Evolutionary conservation across 2,888 invertebrate genomes (phyloP), one percentile per base, ranked within the genome.

Genomic region (Mimachlamys varia): DNA sequence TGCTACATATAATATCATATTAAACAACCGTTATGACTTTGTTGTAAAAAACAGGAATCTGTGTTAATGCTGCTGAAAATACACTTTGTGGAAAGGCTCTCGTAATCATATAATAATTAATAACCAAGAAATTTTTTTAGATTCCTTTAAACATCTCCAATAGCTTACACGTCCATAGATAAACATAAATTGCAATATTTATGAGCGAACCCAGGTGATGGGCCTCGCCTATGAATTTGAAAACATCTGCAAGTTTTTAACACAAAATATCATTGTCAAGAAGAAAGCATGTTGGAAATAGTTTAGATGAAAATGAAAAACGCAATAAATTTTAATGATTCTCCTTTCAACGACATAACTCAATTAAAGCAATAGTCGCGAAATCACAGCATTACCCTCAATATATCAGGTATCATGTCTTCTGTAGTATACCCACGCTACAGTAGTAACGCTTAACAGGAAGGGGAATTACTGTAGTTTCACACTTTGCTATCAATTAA

Each of bases 401-500:
- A 33, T 76, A 76, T 76, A 76, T 76, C 76, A 76, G 33, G 76
- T 76, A 76, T 15, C 76, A 76, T 0, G 12, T 0, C 27, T 27
- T 0, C 33, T 22, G 27, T 7, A 33, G 13, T 76, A 1, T 33
- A 2, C 13, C 27, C 27, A 19, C 76, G 76, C 22, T 76, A 33
- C 33, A 33, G 33, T 76, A 76, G 27, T 13, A 76, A 33, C 33
- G 76, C 76, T 22, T 76, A 27, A 76, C 76, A 76, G 76, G 76
- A 76, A 76, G 33, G 76, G 53, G 15, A 76, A 76, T 76, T 76
- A 33, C 76, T 76, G 76, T 76, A 76, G 76, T 76, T 76, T 76
- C 76, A 76, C 76, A 76, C 76, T 76, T 76, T 76, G 76, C 76
- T 27, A 76, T 76, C 76, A 76, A 76, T 76, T 76, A 76, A 76